Base-by-base conservation (phyloP, 2,113 vertebrate species). In the Erythrocercus mccallii region DNA sequence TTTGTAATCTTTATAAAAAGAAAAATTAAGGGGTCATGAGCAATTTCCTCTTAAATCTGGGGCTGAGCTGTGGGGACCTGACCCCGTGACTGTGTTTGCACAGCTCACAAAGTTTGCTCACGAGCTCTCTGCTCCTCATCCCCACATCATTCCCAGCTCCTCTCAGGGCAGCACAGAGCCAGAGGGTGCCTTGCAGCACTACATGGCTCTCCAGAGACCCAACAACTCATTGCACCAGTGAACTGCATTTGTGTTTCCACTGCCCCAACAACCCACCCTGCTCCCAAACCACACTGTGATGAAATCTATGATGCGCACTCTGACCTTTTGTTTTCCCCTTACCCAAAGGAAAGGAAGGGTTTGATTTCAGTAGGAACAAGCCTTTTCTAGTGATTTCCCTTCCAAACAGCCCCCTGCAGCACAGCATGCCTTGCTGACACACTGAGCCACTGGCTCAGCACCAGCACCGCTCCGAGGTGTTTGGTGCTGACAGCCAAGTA, bases 161-260 rank as follows among this genome's bases (percentile, higher is more conserved):
- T 57, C 74, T 48, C 9, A 1, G 3, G 0, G 1, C 60, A 83
- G 40, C 5, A 4, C 45, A 24, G 48, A 58, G 51, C n/a, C 9
- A 5, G 33, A 28, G 9, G 1, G 9, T 27, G 15, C 66, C 68
- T 48, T 12, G 7, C 42, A 37, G 25, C n/a, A 2, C 13, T 3
- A 0, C 1, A 0, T 0, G 3, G 21, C 57, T n/a, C 19, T 12
- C 23, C 15, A 5, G 91, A 73, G 44, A 80, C 54, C 22, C 20
- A 58, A 25, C 25, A 69, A 9, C 25, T 70, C 76, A 7, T 10
- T 8, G 2, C 10, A 30, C 4, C 27, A 25, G 15, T 1, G 23
- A 64, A 15, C 50, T 57, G 62, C 20, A n/a, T 12, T 22, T 47
- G 38, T 54, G 47, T 31, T n/a, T 28, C 47, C 47, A 23, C 4